Evolutionary conservation across 2,797 vertebrate species (phyloP).

Genomic region (Perodicticus potto): DNA sequence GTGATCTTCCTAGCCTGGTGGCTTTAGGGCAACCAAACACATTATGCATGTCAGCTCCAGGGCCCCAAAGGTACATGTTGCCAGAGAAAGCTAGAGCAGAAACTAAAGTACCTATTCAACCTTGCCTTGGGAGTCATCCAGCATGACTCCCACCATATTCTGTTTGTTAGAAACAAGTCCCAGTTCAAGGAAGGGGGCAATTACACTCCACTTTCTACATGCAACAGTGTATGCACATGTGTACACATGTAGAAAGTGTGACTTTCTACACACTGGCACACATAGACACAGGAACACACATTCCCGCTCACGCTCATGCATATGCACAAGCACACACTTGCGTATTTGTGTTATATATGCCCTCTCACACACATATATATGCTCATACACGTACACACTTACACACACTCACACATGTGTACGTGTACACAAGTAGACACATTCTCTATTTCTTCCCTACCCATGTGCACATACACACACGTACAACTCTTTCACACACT

Average conservation of each 20-base stretch:
- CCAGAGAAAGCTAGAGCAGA: neutral
- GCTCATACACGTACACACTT: rapidly evolving
- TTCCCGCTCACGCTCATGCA: neutral
- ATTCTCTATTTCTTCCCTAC: neutral
- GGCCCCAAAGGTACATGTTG: neutral
- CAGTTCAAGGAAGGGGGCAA: neutral
- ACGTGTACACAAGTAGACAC: neutral
- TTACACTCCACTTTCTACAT: neutral
- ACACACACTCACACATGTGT: neutral
- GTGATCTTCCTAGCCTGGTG: neutral
- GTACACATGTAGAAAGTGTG: no score
- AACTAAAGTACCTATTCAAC: neutral
- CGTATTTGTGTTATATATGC: no score
- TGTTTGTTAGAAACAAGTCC: neutral
- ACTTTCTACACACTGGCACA: neutral
- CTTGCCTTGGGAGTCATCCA: neutral
- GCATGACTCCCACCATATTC: neutral
- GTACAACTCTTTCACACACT: neutral
- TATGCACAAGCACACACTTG: neutral
- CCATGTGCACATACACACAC: neutral
- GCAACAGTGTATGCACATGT: neutral
- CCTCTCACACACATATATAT: neutral
- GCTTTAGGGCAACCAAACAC: neutral
- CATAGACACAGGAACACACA: neutral
- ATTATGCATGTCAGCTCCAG: neutral